Conservation (phyloP, 2,113 vertebrate species). For the Macquaria australasica region DNA sequence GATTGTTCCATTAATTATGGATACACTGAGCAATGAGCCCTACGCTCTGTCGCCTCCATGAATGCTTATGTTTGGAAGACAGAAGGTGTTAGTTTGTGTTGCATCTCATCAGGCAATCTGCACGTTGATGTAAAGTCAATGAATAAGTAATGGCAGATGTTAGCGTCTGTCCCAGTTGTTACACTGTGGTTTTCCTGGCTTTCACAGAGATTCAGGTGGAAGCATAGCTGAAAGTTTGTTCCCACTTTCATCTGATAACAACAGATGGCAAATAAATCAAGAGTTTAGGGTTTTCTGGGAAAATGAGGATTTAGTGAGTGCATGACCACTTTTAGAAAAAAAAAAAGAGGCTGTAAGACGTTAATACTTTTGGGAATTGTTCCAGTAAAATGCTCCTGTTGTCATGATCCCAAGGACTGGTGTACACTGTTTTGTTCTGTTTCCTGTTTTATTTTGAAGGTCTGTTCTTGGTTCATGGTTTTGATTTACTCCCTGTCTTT, state of each 20-base stretch:
- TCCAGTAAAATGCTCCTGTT: background rate
- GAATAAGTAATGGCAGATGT: slow-evolving; percentile 56
- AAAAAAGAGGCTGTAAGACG: background rate
- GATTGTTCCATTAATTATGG: slow-evolving; percentile 59
- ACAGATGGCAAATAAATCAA: slow-evolving; percentile 8
- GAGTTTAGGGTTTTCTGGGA: background rate
- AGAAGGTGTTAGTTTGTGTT: slow-evolving; percentile 57
- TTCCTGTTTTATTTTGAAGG: too few relatives aligned
- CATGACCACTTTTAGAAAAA: background rate
- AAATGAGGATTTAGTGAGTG: background rate
- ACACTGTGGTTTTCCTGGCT: background rate
- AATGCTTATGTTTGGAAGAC: slow-evolving; percentile 26
- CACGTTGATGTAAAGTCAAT: slow-evolving; percentile 39
- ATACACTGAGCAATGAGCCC: slow-evolving; percentile 38
- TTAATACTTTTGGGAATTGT: background rate
- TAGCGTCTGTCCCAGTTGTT: slow-evolving; percentile 14
- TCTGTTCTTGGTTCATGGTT: too few relatives aligned
- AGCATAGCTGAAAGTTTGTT: background rate
- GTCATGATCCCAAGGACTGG: too few relatives aligned
- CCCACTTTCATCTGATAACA: slow-evolving; percentile 13
- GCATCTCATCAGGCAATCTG: slow-evolving; percentile 37
- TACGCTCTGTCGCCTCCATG: slow-evolving; percentile 5
- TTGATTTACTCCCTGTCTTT: too few relatives aligned
- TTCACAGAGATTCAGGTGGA: background rate
- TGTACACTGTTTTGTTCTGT: too few relatives aligned